phyloP scores from a whole-genome alignment of 37 sponge, comb jelly and placozoan genomes.

The Geodia barretti region DNA sequence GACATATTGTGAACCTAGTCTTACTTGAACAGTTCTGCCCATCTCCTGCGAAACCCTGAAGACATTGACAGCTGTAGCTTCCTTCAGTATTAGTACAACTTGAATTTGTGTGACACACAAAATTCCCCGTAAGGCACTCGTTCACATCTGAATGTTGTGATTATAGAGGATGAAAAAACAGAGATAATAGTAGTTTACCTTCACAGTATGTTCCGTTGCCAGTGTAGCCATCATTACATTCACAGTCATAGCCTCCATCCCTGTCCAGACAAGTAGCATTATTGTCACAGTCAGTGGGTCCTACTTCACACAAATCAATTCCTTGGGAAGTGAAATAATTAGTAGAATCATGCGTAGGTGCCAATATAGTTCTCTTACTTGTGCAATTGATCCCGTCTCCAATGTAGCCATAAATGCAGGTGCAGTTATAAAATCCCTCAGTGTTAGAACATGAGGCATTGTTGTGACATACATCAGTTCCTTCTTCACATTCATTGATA shows the following conservation, averaged over 20 bases:
- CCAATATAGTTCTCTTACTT: not conserved
- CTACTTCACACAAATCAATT: slow-evolving; percentile 37
- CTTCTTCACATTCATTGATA: not conserved
- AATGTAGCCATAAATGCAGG: not conserved
- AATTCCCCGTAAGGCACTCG: slow-evolving; percentile 10
- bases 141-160: slow-evolving; percentile 16
- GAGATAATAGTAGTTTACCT: not conserved
- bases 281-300: slow-evolving; percentile 12
- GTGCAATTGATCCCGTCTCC: not conserved
- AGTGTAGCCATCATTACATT: slow-evolving; percentile 45
- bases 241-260: slow-evolving; percentile 37
- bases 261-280: slow-evolving; percentile 30
- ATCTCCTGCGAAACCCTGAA: slow-evolving; percentile 23
- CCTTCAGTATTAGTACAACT: slow-evolving; percentile 20
- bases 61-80: slow-evolving; percentile 20
- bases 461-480: not conserved
- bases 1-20: no score
- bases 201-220: slow-evolving; percentile 27
- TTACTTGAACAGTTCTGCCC: slow-evolving; percentile 16
- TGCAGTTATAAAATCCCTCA: not conserved
- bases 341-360: not conserved
- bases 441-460: not conserved
- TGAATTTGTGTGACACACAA: not conserved
- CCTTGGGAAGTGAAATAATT: no score
- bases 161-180: not conserved